Percentiles rank a stretch among this genome's conserved stretches.
These are phyloP conservation scores for Dasypus novemcinctus DNA, from an alignment of 2,113 vertebrate genomes.

Conservation along the genomic window DNA sequence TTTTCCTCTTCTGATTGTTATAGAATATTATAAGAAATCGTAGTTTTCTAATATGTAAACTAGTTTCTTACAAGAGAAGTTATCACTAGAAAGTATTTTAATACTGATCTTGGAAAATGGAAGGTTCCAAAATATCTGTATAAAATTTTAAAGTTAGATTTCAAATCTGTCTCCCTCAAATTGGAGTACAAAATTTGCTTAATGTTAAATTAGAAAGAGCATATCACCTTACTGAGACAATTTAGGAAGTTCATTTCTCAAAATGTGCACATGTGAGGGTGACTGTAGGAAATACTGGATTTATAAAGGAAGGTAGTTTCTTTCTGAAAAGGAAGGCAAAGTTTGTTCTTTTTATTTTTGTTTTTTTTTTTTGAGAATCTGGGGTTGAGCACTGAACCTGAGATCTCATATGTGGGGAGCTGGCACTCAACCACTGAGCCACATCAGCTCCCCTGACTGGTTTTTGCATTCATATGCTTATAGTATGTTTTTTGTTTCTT, in stretches of 20 bases:
- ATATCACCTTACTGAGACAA: background rate
- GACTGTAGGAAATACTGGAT: background rate
- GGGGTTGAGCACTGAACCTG: too few relatives aligned
- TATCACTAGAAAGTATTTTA: constrained; percentile 11
- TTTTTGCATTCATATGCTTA: too few relatives aligned
- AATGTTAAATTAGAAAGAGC: background rate
- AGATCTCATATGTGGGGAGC: too few relatives aligned
- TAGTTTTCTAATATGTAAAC: background rate
- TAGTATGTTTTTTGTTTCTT: too few relatives aligned
- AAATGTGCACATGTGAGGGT: background rate
- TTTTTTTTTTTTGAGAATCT: background rate
- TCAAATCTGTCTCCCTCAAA: background rate
- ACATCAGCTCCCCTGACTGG: too few relatives aligned
- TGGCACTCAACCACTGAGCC: too few relatives aligned
- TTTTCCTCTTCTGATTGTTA: background rate
- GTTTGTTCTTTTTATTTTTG: background rate
- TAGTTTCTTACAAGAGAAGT: background rate
- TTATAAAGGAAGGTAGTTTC: background rate
- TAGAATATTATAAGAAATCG: background rate
- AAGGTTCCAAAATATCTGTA: background rate
- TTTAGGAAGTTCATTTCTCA: background rate
- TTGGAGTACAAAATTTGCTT: background rate
- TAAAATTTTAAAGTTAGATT: background rate
- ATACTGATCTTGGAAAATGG: background rate
- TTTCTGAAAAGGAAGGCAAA: constrained; percentile 3